Base-by-base conservation (phyloP, 2,888 invertebrate genomes). In the Periphyllus acericola region DNA sequence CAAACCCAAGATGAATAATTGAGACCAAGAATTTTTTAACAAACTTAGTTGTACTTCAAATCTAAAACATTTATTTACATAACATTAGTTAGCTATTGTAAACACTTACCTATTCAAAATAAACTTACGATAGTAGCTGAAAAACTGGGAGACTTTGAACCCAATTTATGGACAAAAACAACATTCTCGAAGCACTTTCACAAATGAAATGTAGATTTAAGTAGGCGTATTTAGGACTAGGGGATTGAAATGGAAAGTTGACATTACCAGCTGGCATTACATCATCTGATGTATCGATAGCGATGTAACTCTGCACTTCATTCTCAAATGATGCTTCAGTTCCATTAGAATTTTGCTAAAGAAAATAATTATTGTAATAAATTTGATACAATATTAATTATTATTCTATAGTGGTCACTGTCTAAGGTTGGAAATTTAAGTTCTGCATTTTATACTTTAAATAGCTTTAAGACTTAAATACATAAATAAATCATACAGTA, bases 191-290 rank as follows among this genome's bases (percentile, higher is more conserved):
- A 40, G 97, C 98, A 90, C 96, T 97, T 93, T 99, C 99, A 92
- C 98, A 99, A 83, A 97, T 96, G 91, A 97, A 98, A 92, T 98
- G 98, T 91, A 97, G 95, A 90, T 98, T 97, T 90, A 98, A 94
- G 92, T 96, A 97, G n/a, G 96, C 94, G 25, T 97, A 96, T 90
- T 96, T 95, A 11, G 96, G 94, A 40, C 94, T 94, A 25, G 95
- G 94, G 19, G 87, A 75, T 89, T 89, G 83, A 74, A 87, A 87
- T 81, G 87, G 87, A n/a, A 87, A 87, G 17, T 74, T 40, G 32
- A 87, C 32, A 66, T 87, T 87, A 0, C 21, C 32, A 46, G 29
- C 25, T 75, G 84, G 84, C 74, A 84, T 79, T n/a, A 85, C 40
- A 32, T 89, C 85, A 60, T 60, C 84, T 46, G 79, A 34, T 68